Percentiles rank a stretch among this genome's conserved stretches.
Conservation (phyloP, 2,797 vertebrate genomes). For the Myotis daubentonii region DNA sequence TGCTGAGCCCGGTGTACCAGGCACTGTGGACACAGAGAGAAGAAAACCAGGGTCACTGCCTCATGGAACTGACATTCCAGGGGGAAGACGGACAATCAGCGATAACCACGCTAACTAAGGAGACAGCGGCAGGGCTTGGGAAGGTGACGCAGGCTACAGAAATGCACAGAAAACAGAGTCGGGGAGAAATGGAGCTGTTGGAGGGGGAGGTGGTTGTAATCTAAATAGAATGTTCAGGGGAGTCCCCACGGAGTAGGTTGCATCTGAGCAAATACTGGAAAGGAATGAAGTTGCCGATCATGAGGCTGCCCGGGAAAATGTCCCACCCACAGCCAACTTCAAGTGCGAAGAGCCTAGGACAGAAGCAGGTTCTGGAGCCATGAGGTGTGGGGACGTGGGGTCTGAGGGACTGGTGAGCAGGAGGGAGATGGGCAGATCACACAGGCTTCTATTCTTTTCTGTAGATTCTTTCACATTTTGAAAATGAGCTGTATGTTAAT, state of each 20-base stretch:
- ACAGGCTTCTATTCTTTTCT: too few species aligned
- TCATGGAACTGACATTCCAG: not conserved
- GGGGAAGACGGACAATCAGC: too few species aligned
- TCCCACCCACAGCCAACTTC: not conserved
- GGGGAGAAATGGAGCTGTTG: not conserved
- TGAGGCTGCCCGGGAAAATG: not conserved
- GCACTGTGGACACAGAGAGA: not conserved
- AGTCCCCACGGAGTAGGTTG: not conserved
- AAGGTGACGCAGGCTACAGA: rapidly evolving
- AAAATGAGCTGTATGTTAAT: too few species aligned
- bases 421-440: not conserved
- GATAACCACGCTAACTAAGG: rapidly evolving
- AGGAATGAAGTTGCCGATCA: not conserved
- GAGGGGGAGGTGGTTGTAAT: rapidly evolving
- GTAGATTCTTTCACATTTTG: too few species aligned
- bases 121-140: rapidly evolving
- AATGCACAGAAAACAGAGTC: not conserved
- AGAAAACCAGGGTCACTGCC: too few species aligned
- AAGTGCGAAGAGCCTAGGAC: not conserved
- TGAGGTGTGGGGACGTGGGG: not conserved
- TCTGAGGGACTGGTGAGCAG: too few species aligned
- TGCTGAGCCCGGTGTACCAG: too few species aligned
- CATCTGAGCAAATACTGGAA: not conserved
- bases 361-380: not conserved
- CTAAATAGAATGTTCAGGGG: not conserved